Percentiles rank a stretch among this genome's conserved stretches.
Evolutionary conservation across 2,113 vertebrate genomes (phyloP).

Genomic region (Alosa alosa): DNA sequence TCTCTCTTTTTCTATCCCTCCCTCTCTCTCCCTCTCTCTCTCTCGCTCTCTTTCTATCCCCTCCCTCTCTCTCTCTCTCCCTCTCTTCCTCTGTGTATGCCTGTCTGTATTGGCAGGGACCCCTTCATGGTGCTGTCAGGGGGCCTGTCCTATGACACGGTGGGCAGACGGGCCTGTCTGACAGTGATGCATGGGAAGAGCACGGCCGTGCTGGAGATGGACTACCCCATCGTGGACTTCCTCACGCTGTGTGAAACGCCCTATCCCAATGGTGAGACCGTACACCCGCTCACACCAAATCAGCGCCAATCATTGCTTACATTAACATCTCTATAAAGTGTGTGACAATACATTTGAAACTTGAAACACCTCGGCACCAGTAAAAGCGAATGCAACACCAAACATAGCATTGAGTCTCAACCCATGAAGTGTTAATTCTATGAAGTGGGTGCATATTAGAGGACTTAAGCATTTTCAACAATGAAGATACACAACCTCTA

Average conservation of each 20-base stretch:
- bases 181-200: slow-evolving; percentile 99
- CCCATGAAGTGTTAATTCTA: background rate
- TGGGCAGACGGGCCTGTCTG: slow-evolving; percentile 92
- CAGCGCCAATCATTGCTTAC: background rate
- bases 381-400: background rate
- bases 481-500: too few species aligned
- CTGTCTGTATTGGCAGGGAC: slow-evolving; percentile 53
- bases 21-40: background rate
- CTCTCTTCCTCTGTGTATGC: background rate
- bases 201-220: slow-evolving; percentile 96
- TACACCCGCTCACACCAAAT: background rate
- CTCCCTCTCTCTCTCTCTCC: slow-evolving; percentile 23
- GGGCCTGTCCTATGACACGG: slow-evolving; percentile 94
- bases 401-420: background rate
- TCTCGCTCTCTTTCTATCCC: background rate
- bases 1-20: background rate
- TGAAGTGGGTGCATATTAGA: too few species aligned
- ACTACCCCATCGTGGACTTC: slow-evolving; percentile 97
- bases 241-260: slow-evolving; percentile 97
- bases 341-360: too few species aligned
- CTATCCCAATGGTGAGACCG: slow-evolving; percentile 87
- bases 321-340: too few species aligned
- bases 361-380: background rate
- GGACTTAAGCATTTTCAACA: too few species aligned
- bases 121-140: slow-evolving; percentile 95